phyloP scores from a whole-genome alignment of 2,113 vertebrate species.

The Rhizomys pruinosus region DNA sequence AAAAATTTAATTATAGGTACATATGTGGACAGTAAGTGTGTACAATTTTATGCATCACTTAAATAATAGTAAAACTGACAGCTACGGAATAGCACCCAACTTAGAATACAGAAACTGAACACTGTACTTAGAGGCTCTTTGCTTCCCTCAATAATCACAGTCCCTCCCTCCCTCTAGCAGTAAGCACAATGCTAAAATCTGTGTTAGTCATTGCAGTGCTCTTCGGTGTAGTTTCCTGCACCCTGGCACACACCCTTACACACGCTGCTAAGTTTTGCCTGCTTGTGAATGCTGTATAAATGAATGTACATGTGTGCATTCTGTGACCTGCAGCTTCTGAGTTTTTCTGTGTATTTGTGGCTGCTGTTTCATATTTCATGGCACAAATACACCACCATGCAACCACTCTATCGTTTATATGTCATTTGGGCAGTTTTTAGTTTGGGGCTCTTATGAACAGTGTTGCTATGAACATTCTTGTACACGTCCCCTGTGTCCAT shows the following conservation, averaged over 20 bases:
- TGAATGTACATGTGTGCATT: neutral
- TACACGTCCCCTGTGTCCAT: neutral
- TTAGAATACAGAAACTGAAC: neutral
- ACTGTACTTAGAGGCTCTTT: neutral
- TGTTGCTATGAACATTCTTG: neutral
- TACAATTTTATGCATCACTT: neutral
- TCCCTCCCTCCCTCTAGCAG: neutral
- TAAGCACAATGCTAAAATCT: neutral
- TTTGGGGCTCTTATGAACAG: neutral
- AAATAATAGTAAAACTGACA: conserved; percentile 10
- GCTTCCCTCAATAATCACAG: neutral
- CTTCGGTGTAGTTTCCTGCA: neutral
- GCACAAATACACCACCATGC: neutral
- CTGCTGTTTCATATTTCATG: neutral
- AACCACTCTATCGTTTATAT: neutral
- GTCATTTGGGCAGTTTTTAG: conserved; percentile 7
- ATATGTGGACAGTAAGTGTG: neutral
- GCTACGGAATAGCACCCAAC: neutral
- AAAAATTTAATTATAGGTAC: too few species aligned
- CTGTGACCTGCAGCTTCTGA: neutral
- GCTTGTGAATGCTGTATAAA: neutral
- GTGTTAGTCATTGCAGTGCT: neutral
- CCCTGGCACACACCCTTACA: neutral
- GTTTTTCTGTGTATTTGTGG: neutral
- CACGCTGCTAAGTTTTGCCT: neutral